A percentile compares a stretch with the other conserved stretches of the same genome.
phyloP scores from a whole-genome alignment of 2,888 invertebrate genomes.

The Periphyllus acericola region DNA sequence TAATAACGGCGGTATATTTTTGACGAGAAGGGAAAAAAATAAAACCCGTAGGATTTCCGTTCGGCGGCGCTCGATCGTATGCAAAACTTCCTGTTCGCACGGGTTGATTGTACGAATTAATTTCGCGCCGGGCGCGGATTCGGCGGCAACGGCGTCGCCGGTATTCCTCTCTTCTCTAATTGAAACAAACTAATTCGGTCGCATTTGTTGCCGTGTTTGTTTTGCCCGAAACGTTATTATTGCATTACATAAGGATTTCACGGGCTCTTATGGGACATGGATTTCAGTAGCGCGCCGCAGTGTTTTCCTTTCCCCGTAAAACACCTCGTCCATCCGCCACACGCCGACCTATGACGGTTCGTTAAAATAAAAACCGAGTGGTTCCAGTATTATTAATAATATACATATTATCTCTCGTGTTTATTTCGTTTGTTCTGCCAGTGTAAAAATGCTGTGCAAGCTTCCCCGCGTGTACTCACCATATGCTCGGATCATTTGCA shows the following conservation, averaged over 20 bases:
- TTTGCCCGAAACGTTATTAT: constrained; percentile 29
- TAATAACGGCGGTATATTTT: background rate
- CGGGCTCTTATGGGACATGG: constrained; percentile 1
- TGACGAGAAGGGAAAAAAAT: background rate
- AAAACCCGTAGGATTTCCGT: background rate
- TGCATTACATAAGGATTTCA: background rate
- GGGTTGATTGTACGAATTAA: constrained; percentile 18
- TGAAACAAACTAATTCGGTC: constrained; percentile 34
- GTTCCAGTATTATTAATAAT: too few relatives aligned
- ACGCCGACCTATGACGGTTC: background rate
- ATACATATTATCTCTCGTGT: too few relatives aligned
- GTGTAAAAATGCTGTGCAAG: too few relatives aligned
- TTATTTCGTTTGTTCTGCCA: too few relatives aligned
- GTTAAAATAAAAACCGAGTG: constrained; percentile 22
- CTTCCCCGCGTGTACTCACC: too few relatives aligned
- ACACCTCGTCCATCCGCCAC: background rate
- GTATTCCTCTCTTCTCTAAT: background rate
- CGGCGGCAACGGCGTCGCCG: background rate
- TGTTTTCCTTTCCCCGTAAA: background rate
- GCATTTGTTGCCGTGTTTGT: constrained; percentile 22
- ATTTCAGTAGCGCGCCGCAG: background rate
- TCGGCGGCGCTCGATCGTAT: background rate
- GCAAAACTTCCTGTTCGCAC: constrained; percentile 18
- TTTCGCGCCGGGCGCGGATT: background rate
- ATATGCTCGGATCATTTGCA: too few relatives aligned